These are phyloP conservation scores for Calcarius ornatus DNA, from an alignment of 2,113 vertebrate genomes.

Conservation along the genomic window DNA sequence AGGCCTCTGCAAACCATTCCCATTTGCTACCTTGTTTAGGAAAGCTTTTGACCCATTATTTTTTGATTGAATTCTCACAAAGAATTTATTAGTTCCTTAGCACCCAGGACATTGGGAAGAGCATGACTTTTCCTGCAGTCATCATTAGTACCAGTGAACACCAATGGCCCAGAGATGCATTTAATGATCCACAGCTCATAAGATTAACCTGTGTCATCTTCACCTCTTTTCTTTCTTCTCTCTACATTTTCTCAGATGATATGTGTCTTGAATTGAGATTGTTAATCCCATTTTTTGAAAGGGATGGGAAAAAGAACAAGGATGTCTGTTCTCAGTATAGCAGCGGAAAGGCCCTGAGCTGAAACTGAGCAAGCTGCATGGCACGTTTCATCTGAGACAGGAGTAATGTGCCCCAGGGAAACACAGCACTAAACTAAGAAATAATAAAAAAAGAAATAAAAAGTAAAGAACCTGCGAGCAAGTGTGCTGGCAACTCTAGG, in stretches of 20 bases:
- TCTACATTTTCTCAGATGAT: background rate
- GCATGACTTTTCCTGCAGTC: background rate
- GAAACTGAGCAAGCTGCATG: background rate
- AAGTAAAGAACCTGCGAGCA: background rate
- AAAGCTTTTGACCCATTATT: background rate
- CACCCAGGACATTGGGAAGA: background rate
- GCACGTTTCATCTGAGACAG: background rate
- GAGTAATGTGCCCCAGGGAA: background rate
- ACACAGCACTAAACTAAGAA: background rate
- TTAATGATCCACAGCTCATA: background rate
- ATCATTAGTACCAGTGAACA: background rate
- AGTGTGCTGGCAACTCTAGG: background rate
- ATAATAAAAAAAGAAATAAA: background rate
- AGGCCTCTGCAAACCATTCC: background rate
- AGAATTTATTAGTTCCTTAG: background rate
- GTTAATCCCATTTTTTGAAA: background rate
- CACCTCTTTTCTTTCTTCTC: background rate
- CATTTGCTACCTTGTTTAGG: background rate
- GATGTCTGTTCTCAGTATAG: background rate
- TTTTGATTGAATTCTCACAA: background rate
- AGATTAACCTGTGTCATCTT: background rate
- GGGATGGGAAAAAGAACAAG: rapidly evolving
- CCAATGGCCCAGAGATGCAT: background rate
- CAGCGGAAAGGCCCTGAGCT: background rate
- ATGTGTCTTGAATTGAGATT: background rate